Percentiles rank a stretch among this genome's conserved stretches.
Evolutionary conservation across 1,140 invertebrate species (phyloP).

Genomic region (Geopemphigus sp.): DNA sequence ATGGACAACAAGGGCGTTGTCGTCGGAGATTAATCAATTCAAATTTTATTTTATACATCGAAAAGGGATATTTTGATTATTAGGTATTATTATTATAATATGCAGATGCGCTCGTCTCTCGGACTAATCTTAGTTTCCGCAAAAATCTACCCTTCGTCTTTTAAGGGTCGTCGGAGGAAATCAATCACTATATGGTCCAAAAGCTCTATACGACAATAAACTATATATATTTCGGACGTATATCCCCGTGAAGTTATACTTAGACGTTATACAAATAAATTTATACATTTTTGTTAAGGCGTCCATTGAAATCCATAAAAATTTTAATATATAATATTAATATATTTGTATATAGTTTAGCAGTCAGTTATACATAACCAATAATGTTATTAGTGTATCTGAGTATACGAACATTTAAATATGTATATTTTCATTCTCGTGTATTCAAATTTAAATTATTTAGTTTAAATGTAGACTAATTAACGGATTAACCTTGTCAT

Average conservation of each 20-base stretch:
- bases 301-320: too few relatives aligned
- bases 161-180: not conserved
- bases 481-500: too few relatives aligned
- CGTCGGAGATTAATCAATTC: conserved; percentile 22
- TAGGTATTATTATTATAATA: too few relatives aligned
- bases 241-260: not conserved
- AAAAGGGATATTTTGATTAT: conserved; percentile 2
- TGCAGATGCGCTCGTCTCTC: not conserved
- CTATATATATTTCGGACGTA: not conserved
- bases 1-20: not conserved
- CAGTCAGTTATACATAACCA: too few relatives aligned
- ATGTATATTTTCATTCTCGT: too few relatives aligned
- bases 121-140: not conserved
- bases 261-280: not conserved
- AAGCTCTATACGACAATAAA: not conserved
- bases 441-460: too few relatives aligned
- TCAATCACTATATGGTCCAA: conserved; percentile 6
- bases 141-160: not conserved
- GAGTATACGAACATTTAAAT: too few relatives aligned
- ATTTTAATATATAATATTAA: too few relatives aligned
- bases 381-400: too few relatives aligned
- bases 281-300: too few relatives aligned
- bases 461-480: too few relatives aligned
- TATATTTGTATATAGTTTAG: too few relatives aligned
- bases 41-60: conserved; percentile 1